Base-by-base conservation (phyloP, 1,140 invertebrate genomes). In the Panulirus ornatus region DNA sequence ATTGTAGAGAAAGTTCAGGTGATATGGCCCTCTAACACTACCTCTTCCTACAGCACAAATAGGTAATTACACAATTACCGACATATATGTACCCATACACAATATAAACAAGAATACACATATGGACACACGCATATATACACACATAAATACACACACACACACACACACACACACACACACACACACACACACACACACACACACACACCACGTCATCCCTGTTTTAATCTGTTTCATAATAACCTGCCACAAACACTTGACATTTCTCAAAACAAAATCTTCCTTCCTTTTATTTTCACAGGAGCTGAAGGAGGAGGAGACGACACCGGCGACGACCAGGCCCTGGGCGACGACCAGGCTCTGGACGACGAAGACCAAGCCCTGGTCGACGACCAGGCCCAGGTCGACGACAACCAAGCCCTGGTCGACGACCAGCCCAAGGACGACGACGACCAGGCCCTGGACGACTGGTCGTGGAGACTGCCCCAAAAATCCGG, bases 141-240 rank as follows among this genome's bases (percentile, higher is more conserved):
- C 58, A 75, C 71, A 0, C 71, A 38, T 34, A 36, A 27, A 75
- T 9, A 8, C 71, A 5, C 27, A 75, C 30, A 75, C 2, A 38
- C 30, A 36, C 30, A 34, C 27, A 34, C 30, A 75, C 71, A 75
- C 51, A 58, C 51, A 58, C 51, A 58, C 51, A 58, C 51, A 73
- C 70, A 73, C 70, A 40, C 70, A 73, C 70, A 73, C 14, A 73
- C 70, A 73, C 30, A 73, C 70, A 73, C 70, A 73, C 70, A 73
- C 70, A 73, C 70, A 73, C 70, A 73, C 70, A 34, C 38, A 40
- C 54, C 54, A 54, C 51, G n/a, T 22, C 16, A 14, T 19, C 16
- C 9, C 51, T 19, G 51, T 54, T 54, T 54, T 54, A 54, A 54
- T 54, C 51, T 54, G 51, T 22, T 2, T 58, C 16, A 58, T 58